A percentile compares a stretch with the other conserved stretches of the same genome.
These are phyloP conservation scores for Tragelaphus buxtoni DNA, from an alignment of 2,113 vertebrate genomes.

Conservation along the genomic window DNA sequence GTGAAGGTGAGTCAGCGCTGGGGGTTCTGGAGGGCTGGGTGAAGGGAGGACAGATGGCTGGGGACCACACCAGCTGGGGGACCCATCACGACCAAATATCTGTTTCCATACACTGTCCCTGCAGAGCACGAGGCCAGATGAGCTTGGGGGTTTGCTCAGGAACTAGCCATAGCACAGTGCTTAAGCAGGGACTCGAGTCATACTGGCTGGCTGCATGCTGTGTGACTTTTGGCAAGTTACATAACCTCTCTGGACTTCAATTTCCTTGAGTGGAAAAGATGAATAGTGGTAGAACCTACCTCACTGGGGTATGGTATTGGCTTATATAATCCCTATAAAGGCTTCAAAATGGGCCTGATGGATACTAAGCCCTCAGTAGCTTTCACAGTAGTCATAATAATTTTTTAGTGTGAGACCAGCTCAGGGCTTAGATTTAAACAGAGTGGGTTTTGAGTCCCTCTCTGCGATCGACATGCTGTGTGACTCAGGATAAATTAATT, in stretches of 20 bases:
- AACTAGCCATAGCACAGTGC: neutral
- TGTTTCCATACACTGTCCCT: neutral
- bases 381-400: neutral
- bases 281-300: neutral
- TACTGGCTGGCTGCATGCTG: neutral
- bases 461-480: neutral
- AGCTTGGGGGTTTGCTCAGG: neutral
- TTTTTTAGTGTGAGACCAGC: neutral
- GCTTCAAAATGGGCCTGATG: neutral
- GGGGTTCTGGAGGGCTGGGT: neutral
- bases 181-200: neutral
- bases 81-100: neutral
- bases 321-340: neutral
- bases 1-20: conserved; percentile 61
- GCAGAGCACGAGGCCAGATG: neutral
- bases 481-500: neutral
- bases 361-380: neutral
- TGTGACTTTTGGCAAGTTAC: neutral
- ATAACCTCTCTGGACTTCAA: neutral
- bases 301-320: neutral
- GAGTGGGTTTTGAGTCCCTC: neutral
- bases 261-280: neutral
- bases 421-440: neutral
- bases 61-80: neutral
- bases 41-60: neutral